Percentiles rank a stretch among this genome's conserved stretches.
Conservation (phyloP, 2,888 invertebrate genomes). For the Rotaria magnacalcarata region DNA sequence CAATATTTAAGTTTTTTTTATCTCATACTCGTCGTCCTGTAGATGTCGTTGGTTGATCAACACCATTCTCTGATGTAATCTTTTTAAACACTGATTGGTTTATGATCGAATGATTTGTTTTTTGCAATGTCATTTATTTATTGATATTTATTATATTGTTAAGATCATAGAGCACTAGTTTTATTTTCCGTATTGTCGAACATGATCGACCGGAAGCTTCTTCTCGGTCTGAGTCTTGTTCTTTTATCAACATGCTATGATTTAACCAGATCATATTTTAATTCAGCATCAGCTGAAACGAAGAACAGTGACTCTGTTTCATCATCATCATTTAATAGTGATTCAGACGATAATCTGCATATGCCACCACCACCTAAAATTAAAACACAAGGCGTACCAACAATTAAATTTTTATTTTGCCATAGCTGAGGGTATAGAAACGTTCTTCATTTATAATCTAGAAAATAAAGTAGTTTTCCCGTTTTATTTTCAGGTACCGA, state of each 20-base stretch:
- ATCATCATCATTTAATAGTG: background rate
- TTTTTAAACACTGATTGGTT: too few relatives aligned
- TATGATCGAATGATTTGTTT: background rate
- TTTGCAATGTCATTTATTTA: background rate
- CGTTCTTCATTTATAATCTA: too few relatives aligned
- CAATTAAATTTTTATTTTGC: background rate
- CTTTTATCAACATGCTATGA: background rate
- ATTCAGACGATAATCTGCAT: background rate
- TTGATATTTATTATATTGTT: too few relatives aligned
- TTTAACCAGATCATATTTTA: background rate
- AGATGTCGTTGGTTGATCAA: background rate
- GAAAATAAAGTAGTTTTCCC: background rate
- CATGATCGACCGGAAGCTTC: background rate
- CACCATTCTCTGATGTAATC: background rate
- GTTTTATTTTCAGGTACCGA: conserved; percentile 21
- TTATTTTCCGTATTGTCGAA: background rate
- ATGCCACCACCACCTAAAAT: background rate
- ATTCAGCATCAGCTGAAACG: background rate
- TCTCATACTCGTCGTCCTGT: background rate
- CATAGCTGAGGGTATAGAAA: background rate
- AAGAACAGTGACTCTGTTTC: background rate
- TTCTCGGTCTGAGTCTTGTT: background rate
- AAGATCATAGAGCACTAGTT: too few relatives aligned
- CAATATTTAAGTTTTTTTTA: too few relatives aligned
- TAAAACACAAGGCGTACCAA: background rate